Evolutionary conservation across 2,888 invertebrate genomes (phyloP), one percentile per base, ranked within the genome.

Genomic region (Eurois occulta): DNA sequence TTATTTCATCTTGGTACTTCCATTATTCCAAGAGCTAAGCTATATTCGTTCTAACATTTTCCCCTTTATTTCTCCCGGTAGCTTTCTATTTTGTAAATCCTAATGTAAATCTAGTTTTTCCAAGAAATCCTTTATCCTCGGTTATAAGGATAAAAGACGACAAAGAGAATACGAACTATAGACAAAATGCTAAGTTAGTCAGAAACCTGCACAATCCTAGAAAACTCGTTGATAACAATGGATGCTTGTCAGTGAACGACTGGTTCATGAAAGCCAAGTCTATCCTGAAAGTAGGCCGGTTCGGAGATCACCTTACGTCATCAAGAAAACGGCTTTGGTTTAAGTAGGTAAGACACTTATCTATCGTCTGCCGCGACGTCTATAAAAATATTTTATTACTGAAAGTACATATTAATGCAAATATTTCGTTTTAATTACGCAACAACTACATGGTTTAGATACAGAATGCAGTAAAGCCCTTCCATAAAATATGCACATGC

Each of bases 151-250:
- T 64, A 46, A 28, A 62, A 41, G 4, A 41, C 24, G n/a, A 11
- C 16, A n/a, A 41, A 65, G 38, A 38, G 8, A 38, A 41, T 65
- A 7, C 8, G 5, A 64, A 65, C 64, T 38, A 16, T n/a, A 32
- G 0, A 32, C 18, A 60, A 28, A 18, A 74, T 35, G 2, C 52
- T 35, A 11, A 76, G 46, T 62, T 52, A 32, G 41, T 67, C 58
- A 46, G 52, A 41, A 58, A 76, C 28, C 16, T 16, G 1, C 43
- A 58, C 21, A 55, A 52, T 46, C 13, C 60, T 18, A 48, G 66
- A 55, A 81, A 72, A 72, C 78, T n/a, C 21, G 55, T 70, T 70
- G 13, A 62, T 16, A 67, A 83, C 66, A 78, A 78, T 70, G 62
- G 60, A 7, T 6, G 46, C 55, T 58, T 64, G 46, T 77, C 67